Conservation (phyloP, 1,140 invertebrate species). For the Drosophila melanica region DNA sequence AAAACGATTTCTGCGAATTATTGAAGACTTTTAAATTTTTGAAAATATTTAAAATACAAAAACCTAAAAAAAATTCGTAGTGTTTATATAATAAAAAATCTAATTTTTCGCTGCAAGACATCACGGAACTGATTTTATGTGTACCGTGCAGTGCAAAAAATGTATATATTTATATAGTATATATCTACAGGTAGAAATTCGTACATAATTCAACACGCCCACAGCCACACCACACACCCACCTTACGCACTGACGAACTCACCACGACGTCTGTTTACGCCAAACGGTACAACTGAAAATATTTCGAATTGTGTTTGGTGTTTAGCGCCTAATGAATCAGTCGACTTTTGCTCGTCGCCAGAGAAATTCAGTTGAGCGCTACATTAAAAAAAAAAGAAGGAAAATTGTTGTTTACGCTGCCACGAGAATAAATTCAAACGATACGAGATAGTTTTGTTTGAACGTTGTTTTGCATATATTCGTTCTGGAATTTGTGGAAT, state of each 20-base stretch:
- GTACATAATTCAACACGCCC: slow-evolving; percentile 45
- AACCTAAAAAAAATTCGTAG: neutral
- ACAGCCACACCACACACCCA: slow-evolving; percentile 26
- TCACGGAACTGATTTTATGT: neutral
- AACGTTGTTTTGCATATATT: slow-evolving; percentile 10
- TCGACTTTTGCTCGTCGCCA: slow-evolving; percentile 56
- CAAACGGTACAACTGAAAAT: slow-evolving; percentile 46
- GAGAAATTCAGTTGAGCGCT: slow-evolving; percentile 33
- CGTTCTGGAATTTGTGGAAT: slow-evolving; percentile 71
- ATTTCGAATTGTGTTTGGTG: slow-evolving; percentile 55
- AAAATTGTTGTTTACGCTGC: slow-evolving; percentile 68
- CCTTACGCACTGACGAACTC: slow-evolving; percentile 60
- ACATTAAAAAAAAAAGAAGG: slow-evolving; percentile 4
- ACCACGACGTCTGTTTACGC: slow-evolving; percentile 54
- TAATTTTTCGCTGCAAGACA: neutral
- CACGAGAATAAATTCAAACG: slow-evolving; percentile 27
- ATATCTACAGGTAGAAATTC: slow-evolving; percentile 49
- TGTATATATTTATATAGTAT: slow-evolving; percentile 6
- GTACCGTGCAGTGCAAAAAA: neutral
- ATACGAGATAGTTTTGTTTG: slow-evolving; percentile 52
- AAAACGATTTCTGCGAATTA: neutral
- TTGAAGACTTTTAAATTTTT: neutral
- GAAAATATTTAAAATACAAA: neutral
- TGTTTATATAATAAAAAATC: neutral
- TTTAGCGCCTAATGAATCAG: slow-evolving; percentile 56